Percentiles rank a stretch among this genome's conserved stretches.
Evolutionary conservation across 2,113 vertebrate species (phyloP).

Genomic region (Ailurus styani): DNA sequence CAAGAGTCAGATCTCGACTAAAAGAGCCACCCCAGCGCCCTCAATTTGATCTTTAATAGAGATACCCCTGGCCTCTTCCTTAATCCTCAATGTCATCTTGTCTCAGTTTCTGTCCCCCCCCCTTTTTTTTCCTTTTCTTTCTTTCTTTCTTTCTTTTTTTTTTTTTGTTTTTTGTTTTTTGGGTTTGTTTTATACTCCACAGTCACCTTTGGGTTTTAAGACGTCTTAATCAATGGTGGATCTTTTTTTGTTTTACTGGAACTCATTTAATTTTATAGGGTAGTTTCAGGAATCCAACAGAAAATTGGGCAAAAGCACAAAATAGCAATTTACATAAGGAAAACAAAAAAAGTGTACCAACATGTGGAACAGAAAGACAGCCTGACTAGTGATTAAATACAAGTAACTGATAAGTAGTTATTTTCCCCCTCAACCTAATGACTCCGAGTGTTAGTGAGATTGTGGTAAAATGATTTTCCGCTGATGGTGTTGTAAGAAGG

Average conservation of each 20-base stretch:
- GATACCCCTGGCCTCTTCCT: not conserved
- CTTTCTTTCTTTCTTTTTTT: not conserved
- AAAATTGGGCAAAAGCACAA: slow-evolving; percentile 27
- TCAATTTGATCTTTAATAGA: not conserved
- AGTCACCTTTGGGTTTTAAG: slow-evolving; percentile 11
- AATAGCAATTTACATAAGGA: slow-evolving; percentile 25
- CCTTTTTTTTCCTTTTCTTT: too few species aligned
- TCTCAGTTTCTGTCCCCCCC: not conserved
- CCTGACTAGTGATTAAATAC: not conserved
- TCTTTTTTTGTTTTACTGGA: not conserved
- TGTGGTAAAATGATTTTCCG: not conserved
- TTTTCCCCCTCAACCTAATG: not conserved
- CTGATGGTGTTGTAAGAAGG: not conserved
- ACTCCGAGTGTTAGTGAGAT: not conserved
- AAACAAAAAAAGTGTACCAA: not conserved
- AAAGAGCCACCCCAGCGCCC: too few species aligned
- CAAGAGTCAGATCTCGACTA: too few species aligned
- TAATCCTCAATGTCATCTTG: not conserved
- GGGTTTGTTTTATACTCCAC: not conserved
- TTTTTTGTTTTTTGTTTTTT: not conserved
- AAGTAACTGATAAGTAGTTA: not conserved
- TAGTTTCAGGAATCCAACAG: not conserved
- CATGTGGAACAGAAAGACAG: not conserved
- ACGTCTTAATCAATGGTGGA: not conserved
- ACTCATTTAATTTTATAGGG: slow-evolving; percentile 10